Conservation (phyloP, 2,888 invertebrate genomes). For the Brenthis hecate region DNA sequence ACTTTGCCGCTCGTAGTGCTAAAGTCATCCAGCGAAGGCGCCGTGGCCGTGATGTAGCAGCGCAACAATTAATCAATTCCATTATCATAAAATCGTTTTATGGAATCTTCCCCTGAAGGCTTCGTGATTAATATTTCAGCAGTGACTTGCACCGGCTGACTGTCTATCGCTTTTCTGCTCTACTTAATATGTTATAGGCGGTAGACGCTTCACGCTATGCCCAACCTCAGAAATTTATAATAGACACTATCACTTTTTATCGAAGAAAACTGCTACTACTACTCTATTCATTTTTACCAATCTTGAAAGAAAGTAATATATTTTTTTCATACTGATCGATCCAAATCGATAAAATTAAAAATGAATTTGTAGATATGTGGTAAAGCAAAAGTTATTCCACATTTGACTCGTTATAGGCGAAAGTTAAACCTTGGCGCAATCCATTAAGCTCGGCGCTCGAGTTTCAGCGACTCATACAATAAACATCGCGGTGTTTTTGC, state of each 20-base stretch:
- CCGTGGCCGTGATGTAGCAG: constrained; percentile 1
- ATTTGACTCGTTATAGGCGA: constrained; percentile 24
- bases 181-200: constrained; percentile 16
- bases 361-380: constrained; percentile 15
- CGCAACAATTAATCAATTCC: constrained; percentile 50
- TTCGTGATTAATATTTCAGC: constrained; percentile 69
- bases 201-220: not conserved
- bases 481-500: constrained; percentile 72
- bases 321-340: not conserved
- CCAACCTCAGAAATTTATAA: not conserved
- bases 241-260: no score
- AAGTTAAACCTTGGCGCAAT: constrained; percentile 48
- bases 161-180: constrained; percentile 54
- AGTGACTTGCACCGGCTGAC: constrained; percentile 64
- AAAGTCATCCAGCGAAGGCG: constrained; percentile 1
- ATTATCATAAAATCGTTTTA: constrained; percentile 71
- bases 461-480: constrained; percentile 80
- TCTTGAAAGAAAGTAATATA: no score
- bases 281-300: no score
- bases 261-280: no score
- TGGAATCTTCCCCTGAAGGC: constrained; percentile 61
- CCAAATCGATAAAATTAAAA: not conserved
- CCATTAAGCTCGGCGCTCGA: constrained; percentile 78
- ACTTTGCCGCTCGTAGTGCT: not conserved
- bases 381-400: constrained; percentile 27